Base-by-base conservation (phyloP, 2,888 invertebrate species). In the Campoplex capitator region DNA sequence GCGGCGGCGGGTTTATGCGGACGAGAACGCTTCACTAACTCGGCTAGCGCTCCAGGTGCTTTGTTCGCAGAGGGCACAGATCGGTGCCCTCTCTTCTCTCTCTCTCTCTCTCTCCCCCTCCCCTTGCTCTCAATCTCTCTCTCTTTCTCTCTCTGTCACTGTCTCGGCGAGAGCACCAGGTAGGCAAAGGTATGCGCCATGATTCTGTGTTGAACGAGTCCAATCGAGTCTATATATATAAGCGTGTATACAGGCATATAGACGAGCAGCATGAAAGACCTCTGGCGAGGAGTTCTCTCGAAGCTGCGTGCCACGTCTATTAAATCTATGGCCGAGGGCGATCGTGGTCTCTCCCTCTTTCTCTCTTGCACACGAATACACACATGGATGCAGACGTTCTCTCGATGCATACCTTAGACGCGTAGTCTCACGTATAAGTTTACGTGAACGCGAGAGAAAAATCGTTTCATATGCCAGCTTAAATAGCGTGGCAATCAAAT, bases 251-350 rank as follows among this genome's bases (percentile, higher is more conserved):
- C 23, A 70, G 4, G 4, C 45, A 58, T 42, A 18, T 18, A 28
- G 18, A 45, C 3, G 45, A 58, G 45, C 23, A 23, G 75, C 54
- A 70, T 42, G 79, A 83, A 79, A 68, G 74, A 79, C 38, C 79
- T 79, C 84, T 68, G 75, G 54, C 68, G 77, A 68, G 32, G 38
- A 83, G 68, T 74, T 77, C 45, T 75, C 82, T 54, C 68, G 56
- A 58, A 51, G 73, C 67, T 74, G 70, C 84, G 71, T 73, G 76
- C 82, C 81, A 77, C 77, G 81, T 86, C 86, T 84, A 87, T 87
- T 87, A 87, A 83, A 84, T 87, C 79, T 82, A 82, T 78, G 81
- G 84, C 84, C 84, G 81, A 77, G 86, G 81, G 83, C 80, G 35
- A 71, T 84, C 73, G 45, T 32, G 32, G 32, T 73, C 48, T 48